Evolutionary conservation across 2,113 vertebrate genomes (phyloP), one percentile per base, ranked within the genome.

Genomic region (Astatotilapia flaviijosephi): DNA sequence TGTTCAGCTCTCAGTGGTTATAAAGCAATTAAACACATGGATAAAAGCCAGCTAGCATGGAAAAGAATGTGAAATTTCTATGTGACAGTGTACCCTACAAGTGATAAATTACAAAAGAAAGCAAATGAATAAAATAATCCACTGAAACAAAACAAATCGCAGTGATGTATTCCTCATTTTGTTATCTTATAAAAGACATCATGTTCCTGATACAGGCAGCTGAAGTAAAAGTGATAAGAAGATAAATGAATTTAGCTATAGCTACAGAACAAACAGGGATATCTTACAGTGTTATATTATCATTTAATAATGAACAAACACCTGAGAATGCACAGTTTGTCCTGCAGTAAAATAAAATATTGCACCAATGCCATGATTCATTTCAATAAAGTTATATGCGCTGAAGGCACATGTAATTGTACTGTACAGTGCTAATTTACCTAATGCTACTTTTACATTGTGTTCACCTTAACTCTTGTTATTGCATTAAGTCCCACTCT

Each of bases 1-100:
- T 31, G 60, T 5, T 90, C 45, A 6, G 28, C 49, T 88, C 80
- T 82, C 73, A 3, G 31, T 14, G 82, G 62, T 37, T 58, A 37
- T 70, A 35, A 68, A 89, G 80, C 79, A 54, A 65, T 86, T 89
- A 83, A 80, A 80, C 28, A 35, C 28, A 45, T 10, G 6, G 84
- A 88, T 4, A 31, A 35, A 10, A 26, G 51, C 40, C 82, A 77
- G 2, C 37, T 9, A 7, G 15, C 23, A 31, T 28, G 31, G 10
- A 45, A 49, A 58, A 70, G 15, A 55, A 19, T 2, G 6, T 19
- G 9, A 33, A 35, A 81, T 31, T 14, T 79, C 47, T 65, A 21
- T 3, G 28, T n/a, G 37, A 77, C 28, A 23, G 54, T 14, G 19
- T n/a, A 73, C 37, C 37, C 81, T 35, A 51, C 47, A 12, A 73